Percentiles rank a stretch among this genome's conserved stretches.
Evolutionary conservation across 2,797 vertebrate species (phyloP).

Genomic region (Buphagus erythrorhynchus): DNA sequence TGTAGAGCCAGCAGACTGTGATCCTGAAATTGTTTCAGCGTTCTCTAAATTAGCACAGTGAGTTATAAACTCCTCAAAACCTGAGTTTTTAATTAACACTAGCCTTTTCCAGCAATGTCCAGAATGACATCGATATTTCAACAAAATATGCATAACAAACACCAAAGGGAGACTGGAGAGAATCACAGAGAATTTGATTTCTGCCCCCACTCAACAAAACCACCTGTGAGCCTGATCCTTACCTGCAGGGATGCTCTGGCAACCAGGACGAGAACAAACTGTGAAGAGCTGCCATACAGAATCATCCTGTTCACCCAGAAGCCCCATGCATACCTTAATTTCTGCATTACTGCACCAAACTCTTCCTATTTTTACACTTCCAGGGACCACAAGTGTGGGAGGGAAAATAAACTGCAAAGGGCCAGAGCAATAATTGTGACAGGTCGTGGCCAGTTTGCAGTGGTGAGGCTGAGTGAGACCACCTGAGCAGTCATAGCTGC

Average conservation of each 20-base stretch:
- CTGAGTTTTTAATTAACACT: neutral
- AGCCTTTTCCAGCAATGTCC: neutral
- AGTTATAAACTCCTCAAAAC: slow-evolving; percentile 32
- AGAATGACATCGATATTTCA: neutral
- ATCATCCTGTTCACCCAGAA: neutral
- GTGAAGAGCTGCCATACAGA: neutral
- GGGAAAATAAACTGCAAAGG: neutral
- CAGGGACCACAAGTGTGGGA: too few species aligned
- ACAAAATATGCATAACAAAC: fast-evolving
- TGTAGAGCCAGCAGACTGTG: neutral
- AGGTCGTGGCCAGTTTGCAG: too few species aligned
- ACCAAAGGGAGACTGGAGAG: neutral
- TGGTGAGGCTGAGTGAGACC: neutral
- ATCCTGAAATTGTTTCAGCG: neutral
- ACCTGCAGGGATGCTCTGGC: neutral
- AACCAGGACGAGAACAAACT: neutral
- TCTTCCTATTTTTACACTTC: neutral
- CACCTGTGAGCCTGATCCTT: neutral
- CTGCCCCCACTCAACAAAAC: neutral
- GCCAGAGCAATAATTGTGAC: neutral
- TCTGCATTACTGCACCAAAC: neutral
- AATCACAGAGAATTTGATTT: neutral
- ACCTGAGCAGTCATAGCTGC: neutral
- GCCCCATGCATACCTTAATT: fast-evolving
- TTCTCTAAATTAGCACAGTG: neutral